Percentiles rank a stretch among this genome's conserved stretches.
Conservation (phyloP, 2,797 vertebrate genomes). For the Nothura maculosa region DNA sequence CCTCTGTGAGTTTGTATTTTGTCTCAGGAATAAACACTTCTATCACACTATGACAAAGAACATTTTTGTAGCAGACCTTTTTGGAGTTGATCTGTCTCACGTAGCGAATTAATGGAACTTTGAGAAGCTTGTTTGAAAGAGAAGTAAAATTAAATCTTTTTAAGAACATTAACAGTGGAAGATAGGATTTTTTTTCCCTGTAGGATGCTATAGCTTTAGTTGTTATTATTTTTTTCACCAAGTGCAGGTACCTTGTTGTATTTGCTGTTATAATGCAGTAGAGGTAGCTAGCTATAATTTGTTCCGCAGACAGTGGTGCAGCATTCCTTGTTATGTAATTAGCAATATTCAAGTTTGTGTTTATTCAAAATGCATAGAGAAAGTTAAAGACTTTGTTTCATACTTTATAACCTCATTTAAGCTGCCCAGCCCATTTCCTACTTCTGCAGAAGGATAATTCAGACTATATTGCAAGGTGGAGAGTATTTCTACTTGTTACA, state of each 20-base stretch:
- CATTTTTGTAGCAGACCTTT: not conserved
- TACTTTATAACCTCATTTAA: not conserved
- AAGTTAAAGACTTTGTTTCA: not conserved
- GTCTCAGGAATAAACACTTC: not conserved
- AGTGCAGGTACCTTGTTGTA: not conserved
- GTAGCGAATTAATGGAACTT: not conserved
- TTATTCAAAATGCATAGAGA: not conserved
- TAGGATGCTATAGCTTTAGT: not conserved
- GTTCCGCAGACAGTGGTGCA: not conserved
- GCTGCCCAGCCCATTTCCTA: not conserved
- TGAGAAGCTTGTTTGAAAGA: not conserved
- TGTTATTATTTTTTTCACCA: not conserved
- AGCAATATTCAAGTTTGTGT: not conserved
- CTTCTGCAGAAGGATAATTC: not conserved
- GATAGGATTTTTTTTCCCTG: not conserved
- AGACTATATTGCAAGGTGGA: not conserved
- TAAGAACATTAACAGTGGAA: not conserved
- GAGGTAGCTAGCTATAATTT: not conserved
- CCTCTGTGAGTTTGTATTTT: not conserved
- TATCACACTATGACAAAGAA: not conserved
- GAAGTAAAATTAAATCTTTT: not conserved
- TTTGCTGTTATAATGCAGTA: not conserved
- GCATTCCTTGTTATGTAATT: not conserved
- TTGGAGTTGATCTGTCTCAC: not conserved
- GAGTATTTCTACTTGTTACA: not conserved